A percentile compares a stretch with the other conserved stretches of the same genome.
Conservation (phyloP, 2,113 vertebrate species). For the Felis chaus region DNA sequence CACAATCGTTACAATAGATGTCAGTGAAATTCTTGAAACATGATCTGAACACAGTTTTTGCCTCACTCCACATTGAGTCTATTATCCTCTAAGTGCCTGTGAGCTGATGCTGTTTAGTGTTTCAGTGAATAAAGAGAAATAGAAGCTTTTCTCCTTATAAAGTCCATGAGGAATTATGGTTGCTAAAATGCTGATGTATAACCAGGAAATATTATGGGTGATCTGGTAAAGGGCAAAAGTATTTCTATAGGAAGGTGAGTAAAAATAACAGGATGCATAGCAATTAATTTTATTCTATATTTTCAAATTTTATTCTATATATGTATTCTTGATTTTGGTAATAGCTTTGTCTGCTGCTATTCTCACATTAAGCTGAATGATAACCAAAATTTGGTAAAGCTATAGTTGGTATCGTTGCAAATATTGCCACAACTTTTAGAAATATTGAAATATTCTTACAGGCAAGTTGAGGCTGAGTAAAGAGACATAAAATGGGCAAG, state of each 20-base stretch:
- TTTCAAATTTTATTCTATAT: background rate
- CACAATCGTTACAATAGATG: background rate
- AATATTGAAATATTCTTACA: background rate
- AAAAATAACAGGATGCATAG: background rate
- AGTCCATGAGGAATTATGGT: background rate
- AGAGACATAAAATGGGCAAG: background rate
- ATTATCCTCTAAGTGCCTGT: background rate
- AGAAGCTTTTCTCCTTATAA: background rate
- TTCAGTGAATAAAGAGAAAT: background rate
- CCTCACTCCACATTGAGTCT: background rate
- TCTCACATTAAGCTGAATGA: background rate
- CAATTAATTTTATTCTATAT: background rate
- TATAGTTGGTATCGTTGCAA: background rate
- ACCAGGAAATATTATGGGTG: background rate
- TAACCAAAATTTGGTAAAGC: background rate
- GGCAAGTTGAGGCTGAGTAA: background rate
- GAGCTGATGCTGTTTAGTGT: background rate
- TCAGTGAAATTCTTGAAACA: constrained; percentile 50
- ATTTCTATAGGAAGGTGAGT: background rate
- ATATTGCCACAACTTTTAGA: background rate
- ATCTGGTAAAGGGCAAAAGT: background rate
- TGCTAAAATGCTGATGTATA: background rate
- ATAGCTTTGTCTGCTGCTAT: background rate
- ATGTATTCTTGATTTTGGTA: background rate
- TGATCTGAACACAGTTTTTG: constrained; percentile 36